These are phyloP conservation scores for Diplazon laetatorius DNA, from an alignment of 2,888 invertebrate species.

Conservation along the genomic window DNA sequence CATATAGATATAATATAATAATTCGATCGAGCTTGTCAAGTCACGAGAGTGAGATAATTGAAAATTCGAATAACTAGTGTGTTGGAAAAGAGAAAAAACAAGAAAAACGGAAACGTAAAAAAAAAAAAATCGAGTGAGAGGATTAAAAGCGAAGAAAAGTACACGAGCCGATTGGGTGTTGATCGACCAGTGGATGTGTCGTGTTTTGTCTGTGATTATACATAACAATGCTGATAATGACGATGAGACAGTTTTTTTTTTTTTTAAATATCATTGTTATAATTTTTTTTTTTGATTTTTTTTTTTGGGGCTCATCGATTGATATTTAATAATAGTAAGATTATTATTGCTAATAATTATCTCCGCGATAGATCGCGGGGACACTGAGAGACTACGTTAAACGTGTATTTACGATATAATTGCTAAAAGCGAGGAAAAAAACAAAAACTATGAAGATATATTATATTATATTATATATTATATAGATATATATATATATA, in stretches of 20 bases:
- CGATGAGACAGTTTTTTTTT: constrained; percentile 42
- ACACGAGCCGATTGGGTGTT: constrained; percentile 23
- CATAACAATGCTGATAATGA: constrained; percentile 56
- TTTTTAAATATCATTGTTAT: no score
- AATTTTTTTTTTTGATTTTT: constrained; percentile 10
- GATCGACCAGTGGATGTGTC: constrained; percentile 25
- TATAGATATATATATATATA: no score
- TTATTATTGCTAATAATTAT: constrained; percentile 39
- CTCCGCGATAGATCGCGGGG: constrained; percentile 51
- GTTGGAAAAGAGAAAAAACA: not conserved
- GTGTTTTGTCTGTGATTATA: constrained; percentile 45
- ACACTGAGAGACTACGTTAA: constrained; percentile 42
- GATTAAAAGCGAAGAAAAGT: not conserved
- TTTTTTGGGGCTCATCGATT: constrained; percentile 32
- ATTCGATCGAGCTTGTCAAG: constrained; percentile 5
- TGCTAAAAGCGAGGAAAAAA: no score
- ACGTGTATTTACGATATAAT: constrained; percentile 67
- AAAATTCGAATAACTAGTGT: constrained; percentile 2
- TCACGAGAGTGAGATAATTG: no score
- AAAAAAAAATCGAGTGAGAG: constrained; percentile 3
- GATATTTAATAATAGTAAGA: constrained; percentile 48
- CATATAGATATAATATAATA: no score
- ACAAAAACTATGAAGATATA: not conserved
- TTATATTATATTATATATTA: constrained; percentile 15
- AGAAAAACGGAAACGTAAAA: not conserved